Evolutionary conservation across 1,140 invertebrate genomes (phyloP).

Genomic region (Drosophila saltans): DNA sequence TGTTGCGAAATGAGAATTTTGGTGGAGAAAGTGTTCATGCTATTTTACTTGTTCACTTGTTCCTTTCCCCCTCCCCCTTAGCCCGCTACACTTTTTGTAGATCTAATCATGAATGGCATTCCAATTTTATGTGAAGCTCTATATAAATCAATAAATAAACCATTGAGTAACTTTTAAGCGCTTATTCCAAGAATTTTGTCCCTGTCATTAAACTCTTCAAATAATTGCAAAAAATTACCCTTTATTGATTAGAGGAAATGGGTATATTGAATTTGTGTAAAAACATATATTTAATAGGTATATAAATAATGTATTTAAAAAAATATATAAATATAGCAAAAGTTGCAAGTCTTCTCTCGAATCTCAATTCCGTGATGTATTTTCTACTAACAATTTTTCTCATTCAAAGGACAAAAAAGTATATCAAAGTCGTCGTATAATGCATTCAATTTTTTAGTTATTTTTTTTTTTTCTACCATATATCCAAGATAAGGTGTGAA

Average conservation of each 20-base stretch:
- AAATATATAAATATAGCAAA: too few relatives aligned
- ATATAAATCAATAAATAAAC: not conserved
- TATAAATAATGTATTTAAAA: not conserved
- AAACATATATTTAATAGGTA: not conserved
- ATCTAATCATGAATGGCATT: slow-evolving; percentile 8
- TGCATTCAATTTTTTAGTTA: too few relatives aligned
- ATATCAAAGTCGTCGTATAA: too few relatives aligned
- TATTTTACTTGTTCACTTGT: too few relatives aligned
- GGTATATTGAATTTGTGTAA: not conserved
- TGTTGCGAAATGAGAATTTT: too few relatives aligned
- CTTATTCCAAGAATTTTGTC: not conserved
- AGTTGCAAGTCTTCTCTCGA: too few relatives aligned
- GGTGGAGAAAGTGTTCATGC: too few relatives aligned
- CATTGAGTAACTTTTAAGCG: slow-evolving; percentile 1
- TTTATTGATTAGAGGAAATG: not conserved
- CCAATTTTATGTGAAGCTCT: not conserved
- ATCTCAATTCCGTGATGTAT: too few relatives aligned
- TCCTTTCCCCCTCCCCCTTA: too few relatives aligned
- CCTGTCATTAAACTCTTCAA: slow-evolving; percentile 6
- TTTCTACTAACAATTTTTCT: too few relatives aligned
- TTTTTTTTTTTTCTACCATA: too few relatives aligned
- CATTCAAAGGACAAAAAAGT: too few relatives aligned
- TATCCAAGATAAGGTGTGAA: slow-evolving; percentile 2
- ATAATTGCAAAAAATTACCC: slow-evolving; percentile 5
- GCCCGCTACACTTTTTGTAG: not conserved